phyloP scores from a whole-genome alignment of 1,140 invertebrate species.

The Papilio aristodemus region DNA sequence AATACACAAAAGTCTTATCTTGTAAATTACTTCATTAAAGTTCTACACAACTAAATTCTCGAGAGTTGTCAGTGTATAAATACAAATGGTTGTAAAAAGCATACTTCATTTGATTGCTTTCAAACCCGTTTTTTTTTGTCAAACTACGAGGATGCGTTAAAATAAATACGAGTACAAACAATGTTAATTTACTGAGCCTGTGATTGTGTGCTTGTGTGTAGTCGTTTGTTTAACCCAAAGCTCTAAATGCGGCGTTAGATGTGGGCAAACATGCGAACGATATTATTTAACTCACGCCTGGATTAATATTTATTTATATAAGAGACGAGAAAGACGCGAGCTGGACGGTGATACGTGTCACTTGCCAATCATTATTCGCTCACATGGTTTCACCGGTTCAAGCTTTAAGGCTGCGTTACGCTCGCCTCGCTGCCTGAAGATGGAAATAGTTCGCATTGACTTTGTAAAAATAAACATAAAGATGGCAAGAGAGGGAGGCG shows the following conservation, averaged over 20 bases:
- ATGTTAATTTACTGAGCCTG: constrained; percentile 30
- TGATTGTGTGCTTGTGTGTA: constrained; percentile 28
- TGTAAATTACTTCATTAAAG: no score
- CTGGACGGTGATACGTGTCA: constrained; percentile 62
- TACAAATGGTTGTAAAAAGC: neutral
- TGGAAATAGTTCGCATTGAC: constrained; percentile 34
- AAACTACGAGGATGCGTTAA: neutral
- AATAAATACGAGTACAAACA: neutral
- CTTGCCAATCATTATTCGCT: constrained; percentile 68
- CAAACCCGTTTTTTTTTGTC: neutral
- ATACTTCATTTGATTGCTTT: neutral
- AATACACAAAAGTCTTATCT: no score
- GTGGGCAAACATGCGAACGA: constrained; percentile 36
- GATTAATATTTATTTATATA: constrained; percentile 60
- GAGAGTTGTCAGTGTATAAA: no score
- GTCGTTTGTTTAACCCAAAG: constrained; percentile 42
- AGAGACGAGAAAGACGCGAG: constrained; percentile 46
- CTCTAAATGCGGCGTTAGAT: constrained; percentile 37
- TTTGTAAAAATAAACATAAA: constrained; percentile 4
- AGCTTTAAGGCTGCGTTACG: constrained; percentile 35
- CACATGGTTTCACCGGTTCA: constrained; percentile 55
- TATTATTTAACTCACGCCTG: constrained; percentile 39
- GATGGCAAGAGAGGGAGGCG: neutral
- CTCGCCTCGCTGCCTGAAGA: constrained; percentile 29
- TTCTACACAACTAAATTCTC: no score